Percentiles rank a stretch among this genome's conserved stretches.
These are phyloP conservation scores for Ichneumoninae sp. DNA, from an alignment of 2,888 invertebrate species.

Conservation along the genomic window DNA sequence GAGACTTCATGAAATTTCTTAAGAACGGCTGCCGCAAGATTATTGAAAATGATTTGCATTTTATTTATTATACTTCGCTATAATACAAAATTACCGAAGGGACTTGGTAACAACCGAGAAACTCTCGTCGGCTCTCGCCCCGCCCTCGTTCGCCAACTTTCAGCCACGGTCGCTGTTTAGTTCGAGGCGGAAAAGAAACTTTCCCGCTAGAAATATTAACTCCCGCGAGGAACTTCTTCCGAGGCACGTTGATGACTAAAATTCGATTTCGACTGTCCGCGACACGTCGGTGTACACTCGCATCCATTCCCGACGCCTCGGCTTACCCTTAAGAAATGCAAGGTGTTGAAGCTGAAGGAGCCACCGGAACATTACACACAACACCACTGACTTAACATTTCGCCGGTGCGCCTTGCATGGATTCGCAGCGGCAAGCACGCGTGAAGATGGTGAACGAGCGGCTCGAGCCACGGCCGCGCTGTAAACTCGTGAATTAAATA, in stretches of 20 bases:
- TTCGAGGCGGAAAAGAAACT: neutral
- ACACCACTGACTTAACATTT: slow-evolving; percentile 21
- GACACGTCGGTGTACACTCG: neutral
- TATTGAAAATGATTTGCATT: neutral
- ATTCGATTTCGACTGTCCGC: slow-evolving; percentile 18
- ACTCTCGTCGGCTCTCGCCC: neutral
- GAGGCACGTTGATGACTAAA: slow-evolving; percentile 30
- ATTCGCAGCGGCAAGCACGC: slow-evolving; percentile 21
- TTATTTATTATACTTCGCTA: neutral
- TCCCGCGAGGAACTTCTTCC: neutral
- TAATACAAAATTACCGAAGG: too few species aligned
- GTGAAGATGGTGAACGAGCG: slow-evolving; percentile 12
- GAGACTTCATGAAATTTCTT: neutral
- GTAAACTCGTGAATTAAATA: slow-evolving; percentile 77
- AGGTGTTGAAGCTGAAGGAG: slow-evolving; percentile 26
- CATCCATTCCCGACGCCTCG: slow-evolving; percentile 4
- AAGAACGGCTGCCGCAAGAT: too few species aligned
- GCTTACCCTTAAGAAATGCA: neutral
- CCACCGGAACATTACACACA: slow-evolving; percentile 12
- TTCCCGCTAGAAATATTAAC: neutral
- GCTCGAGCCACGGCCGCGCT: slow-evolving; percentile 41
- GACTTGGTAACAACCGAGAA: neutral
- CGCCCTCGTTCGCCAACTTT: neutral
- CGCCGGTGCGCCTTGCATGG: slow-evolving; percentile 17
- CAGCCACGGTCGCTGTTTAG: neutral